These are phyloP conservation scores for Timema podura DNA, from an alignment of 2,888 invertebrate genomes.

Conservation along the genomic window DNA sequence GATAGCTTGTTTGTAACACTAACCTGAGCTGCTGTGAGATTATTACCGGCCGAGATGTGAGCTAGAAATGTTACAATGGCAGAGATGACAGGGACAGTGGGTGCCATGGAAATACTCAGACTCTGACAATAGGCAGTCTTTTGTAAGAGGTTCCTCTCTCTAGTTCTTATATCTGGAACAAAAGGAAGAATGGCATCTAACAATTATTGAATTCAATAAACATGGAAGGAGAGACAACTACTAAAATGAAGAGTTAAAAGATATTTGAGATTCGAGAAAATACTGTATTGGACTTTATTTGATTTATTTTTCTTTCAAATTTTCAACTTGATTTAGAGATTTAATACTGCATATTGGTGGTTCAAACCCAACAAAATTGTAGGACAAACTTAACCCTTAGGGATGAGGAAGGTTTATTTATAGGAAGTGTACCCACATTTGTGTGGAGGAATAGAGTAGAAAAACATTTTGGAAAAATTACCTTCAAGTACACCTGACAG, in stretches of 20 bases:
- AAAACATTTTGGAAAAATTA: too few species aligned
- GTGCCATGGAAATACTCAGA: constrained; percentile 54
- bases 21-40: constrained; percentile 59
- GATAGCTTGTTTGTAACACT: constrained; percentile 7
- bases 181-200: neutral
- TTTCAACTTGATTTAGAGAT: too few species aligned
- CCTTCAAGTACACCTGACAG: too few species aligned
- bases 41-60: constrained; percentile 51
- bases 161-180: constrained; percentile 48
- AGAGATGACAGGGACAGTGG: constrained; percentile 57
- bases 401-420: too few species aligned
- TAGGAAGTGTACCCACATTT: too few species aligned
- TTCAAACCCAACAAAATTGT: too few species aligned
- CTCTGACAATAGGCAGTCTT: constrained; percentile 56
- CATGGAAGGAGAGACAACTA: neutral
- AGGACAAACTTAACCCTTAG: too few species aligned
- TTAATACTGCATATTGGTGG: too few species aligned
- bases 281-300: neutral
- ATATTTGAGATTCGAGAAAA: neutral
- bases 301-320: neutral
- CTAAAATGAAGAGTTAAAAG: neutral
- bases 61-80: constrained; percentile 56
- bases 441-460: too few species aligned
- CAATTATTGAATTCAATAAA: neutral
- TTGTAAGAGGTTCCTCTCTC: constrained; percentile 51